Evolutionary conservation across 2,888 invertebrate genomes (phyloP).

Genomic region (Teleogryllus oceanicus): DNA sequence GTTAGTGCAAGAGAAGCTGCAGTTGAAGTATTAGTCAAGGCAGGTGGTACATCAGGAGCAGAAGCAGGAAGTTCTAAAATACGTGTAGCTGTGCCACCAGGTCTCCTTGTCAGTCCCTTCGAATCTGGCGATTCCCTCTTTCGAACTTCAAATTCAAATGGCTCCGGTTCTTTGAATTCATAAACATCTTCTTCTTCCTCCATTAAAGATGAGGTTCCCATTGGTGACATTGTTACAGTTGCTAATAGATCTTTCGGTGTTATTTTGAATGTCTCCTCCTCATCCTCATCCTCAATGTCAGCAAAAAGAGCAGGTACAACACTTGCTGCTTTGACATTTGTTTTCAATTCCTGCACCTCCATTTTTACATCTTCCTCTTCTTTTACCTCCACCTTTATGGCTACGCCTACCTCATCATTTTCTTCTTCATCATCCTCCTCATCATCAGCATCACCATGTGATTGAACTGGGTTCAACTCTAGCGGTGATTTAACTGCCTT

Average conservation of each 20-base stretch:
- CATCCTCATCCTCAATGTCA: constrained; percentile 30
- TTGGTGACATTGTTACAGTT: constrained; percentile 39
- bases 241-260: constrained; percentile 38
- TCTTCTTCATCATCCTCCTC: neutral
- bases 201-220: constrained; percentile 24
- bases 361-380: constrained; percentile 28
- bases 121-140: constrained; percentile 30
- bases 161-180: constrained; percentile 86
- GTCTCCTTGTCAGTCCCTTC: constrained; percentile 23
- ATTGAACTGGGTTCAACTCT: constrained; percentile 21
- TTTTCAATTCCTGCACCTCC: constrained; percentile 23
- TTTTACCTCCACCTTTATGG: constrained; percentile 35
- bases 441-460: neutral
- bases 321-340: neutral
- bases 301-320: constrained; percentile 25
- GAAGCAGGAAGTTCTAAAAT: neutral
- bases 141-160: constrained; percentile 77
- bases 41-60: neutral
- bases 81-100: neutral
- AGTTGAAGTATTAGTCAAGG: neutral
- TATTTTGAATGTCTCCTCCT: constrained; percentile 34
- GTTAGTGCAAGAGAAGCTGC: no score
- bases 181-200: constrained; percentile 62
- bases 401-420: constrained; percentile 34
- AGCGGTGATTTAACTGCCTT: constrained; percentile 47